These are phyloP conservation scores for Aculops lycopersici DNA, from an alignment of 1,140 invertebrate genomes.

Conservation along the genomic window DNA sequence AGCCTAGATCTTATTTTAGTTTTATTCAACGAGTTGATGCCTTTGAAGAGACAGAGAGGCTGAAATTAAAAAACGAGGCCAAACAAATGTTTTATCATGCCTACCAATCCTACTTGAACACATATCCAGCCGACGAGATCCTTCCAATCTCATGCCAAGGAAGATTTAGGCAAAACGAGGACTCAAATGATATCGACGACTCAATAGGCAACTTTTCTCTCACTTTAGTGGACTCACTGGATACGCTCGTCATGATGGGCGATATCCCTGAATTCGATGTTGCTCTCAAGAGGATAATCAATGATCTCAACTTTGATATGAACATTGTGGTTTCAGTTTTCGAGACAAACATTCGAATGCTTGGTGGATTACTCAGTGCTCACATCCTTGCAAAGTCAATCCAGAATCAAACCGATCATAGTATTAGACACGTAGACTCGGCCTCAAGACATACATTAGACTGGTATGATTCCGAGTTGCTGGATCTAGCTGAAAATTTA, in stretches of 20 bases:
- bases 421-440: too few species aligned
- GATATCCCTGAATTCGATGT: constrained; percentile 52
- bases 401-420: constrained; percentile 23
- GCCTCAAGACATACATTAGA: too few species aligned
- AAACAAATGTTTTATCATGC: constrained; percentile 72
- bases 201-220: constrained; percentile 82
- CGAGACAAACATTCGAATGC: constrained; percentile 83
- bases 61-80: constrained; percentile 29
- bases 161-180: constrained; percentile 30
- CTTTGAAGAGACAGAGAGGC: not conserved
- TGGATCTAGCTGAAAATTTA: constrained; percentile 62
- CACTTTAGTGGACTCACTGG: constrained; percentile 70
- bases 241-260: constrained; percentile 44
- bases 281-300: constrained; percentile 50
- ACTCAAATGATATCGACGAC: constrained; percentile 62
- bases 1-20: too few species aligned
- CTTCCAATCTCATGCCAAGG: constrained; percentile 88
- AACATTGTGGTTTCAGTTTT: constrained; percentile 89
- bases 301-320: constrained; percentile 57
- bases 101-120: constrained; percentile 83
- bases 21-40: too few species aligned
- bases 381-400: constrained; percentile 57
- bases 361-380: constrained; percentile 68
- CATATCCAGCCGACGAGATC: constrained; percentile 86
- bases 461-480: constrained; percentile 61